Base-by-base conservation (phyloP, 2,113 vertebrate genomes). In the Gila orcuttii region DNA sequence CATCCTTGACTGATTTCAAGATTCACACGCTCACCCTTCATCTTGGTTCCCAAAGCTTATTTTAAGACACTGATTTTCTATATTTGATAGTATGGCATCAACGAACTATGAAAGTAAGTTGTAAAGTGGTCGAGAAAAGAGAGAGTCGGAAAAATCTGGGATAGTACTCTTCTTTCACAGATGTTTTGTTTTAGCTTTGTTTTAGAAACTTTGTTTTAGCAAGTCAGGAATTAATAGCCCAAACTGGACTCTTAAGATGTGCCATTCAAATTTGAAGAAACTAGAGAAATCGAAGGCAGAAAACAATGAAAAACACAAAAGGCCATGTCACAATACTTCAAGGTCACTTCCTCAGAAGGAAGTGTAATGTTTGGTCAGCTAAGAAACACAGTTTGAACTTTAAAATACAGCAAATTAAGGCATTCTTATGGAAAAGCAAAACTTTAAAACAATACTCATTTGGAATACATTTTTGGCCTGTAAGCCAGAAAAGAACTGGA, bases 271-370 rank as follows among this genome's bases (percentile, higher is more conserved):
- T 45, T 11, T 28, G 39, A 64, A 39, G 12, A 79, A 79, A 47
- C 39, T 28, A 28, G 23, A 81, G 39, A 6, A 66, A 19, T 76
- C 3, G 23, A 45, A 47, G 1, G n/a, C 60, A 31, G 79, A 19
- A 81, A 80, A 79, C 77, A n/a, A 2, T 55, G 33, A 60, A 19
- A 64, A 80, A 25, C 33, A 42, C 36, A 80, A 80, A 45, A 45
- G 36, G 21, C 12, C 57, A 62, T 10, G 10, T 79, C 10, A 17
- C 11, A 60, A 15, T 2, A 8, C 31, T 28, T 42, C 33, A 28
- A 50, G 42, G 60, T 50, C 60, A 68, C 42, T 50, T 68, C 79
- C 79, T 52, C 19, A 47, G 2, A 50, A 81, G 79, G 62, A 82
- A 82, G 66, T 33, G n/a, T 50, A 50, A 82, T 31, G 25, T 17